phyloP scores from a whole-genome alignment of 1,140 invertebrate species.

The Pinna nobilis region DNA sequence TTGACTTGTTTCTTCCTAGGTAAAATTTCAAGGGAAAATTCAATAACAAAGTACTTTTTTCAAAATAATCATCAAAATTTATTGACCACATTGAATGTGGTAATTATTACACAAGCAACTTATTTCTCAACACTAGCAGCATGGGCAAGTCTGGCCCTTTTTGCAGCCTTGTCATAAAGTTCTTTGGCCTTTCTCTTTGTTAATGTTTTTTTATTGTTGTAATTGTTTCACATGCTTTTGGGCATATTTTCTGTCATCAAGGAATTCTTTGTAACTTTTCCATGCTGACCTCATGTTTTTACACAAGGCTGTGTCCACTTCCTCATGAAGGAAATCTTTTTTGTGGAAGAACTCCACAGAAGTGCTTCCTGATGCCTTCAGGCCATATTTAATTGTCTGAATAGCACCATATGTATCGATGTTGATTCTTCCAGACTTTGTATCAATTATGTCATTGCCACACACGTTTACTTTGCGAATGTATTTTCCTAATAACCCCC shows the following conservation, averaged over 20 bases:
- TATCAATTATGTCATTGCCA: conserved; percentile 41
- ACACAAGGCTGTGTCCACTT: neutral
- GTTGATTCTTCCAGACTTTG: conserved; percentile 34
- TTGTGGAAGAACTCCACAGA: conserved; percentile 17
- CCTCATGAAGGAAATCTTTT: conserved; percentile 28
- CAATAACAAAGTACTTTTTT: no score
- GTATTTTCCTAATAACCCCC: no score
- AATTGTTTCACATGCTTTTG: neutral
- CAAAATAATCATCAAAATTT: no score
- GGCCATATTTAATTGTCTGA: conserved; percentile 43
- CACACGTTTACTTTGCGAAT: no score
- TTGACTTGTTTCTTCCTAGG: no score
- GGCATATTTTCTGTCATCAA: conserved; percentile 16
- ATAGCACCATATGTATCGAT: conserved; percentile 35
- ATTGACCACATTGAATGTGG: no score
- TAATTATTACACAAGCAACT: no score
- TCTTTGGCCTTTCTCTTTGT: conserved; percentile 9
- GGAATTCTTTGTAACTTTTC: neutral
- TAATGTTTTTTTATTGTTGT: neutral
- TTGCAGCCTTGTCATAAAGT: conserved; percentile 4
- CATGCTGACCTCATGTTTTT: conserved; percentile 19
- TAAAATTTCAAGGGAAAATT: no score
- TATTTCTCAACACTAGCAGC: no score
- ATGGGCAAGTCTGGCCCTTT: conserved; percentile 21
- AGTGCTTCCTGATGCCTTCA: conserved; percentile 12